Evolutionary conservation across 2,113 vertebrate genomes (phyloP).

Genomic region (Electrona antarctica): DNA sequence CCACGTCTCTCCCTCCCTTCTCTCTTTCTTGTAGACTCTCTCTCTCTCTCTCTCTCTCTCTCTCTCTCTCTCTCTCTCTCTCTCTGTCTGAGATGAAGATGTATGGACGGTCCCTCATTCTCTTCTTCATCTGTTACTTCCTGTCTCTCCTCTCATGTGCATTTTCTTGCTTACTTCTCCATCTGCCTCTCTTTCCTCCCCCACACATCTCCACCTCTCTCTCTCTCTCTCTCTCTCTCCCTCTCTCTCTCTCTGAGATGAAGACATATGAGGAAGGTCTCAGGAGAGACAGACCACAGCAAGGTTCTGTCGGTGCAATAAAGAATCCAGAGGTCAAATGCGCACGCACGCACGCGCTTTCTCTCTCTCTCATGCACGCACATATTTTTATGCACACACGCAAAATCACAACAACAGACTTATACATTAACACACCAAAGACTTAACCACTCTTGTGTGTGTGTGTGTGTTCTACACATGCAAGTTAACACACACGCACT

Average conservation of each 20-base stretch:
- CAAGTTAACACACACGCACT: neutral
- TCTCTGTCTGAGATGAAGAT: neutral
- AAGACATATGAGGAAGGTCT: constrained; percentile 58
- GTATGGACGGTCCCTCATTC: too few relatives aligned
- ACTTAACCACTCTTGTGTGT: constrained; percentile 20
- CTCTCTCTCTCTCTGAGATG: constrained; percentile 32
- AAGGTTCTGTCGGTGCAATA: constrained; percentile 42
- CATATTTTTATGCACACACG: too few relatives aligned
- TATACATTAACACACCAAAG: constrained; percentile 12
- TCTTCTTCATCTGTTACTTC: neutral
- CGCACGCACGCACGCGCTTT: constrained; percentile 1
- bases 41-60: too few relatives aligned
- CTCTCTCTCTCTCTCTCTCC: constrained; percentile 9
- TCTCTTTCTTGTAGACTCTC: too few relatives aligned
- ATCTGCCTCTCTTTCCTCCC: too few relatives aligned
- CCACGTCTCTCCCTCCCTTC: too few relatives aligned
- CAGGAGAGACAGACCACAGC: constrained; percentile 41
- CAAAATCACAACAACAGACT: too few relatives aligned
- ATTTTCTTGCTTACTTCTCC: neutral
- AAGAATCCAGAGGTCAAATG: constrained; percentile 63
- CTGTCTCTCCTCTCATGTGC: constrained; percentile 9
- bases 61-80: constrained; percentile 21
- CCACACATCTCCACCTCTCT: neutral
- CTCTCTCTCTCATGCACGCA: too few relatives aligned
- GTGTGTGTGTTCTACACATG: too few relatives aligned